Evolutionary conservation across 2,113 vertebrate species (phyloP).

Genomic region (Gadus macrocephalus): DNA sequence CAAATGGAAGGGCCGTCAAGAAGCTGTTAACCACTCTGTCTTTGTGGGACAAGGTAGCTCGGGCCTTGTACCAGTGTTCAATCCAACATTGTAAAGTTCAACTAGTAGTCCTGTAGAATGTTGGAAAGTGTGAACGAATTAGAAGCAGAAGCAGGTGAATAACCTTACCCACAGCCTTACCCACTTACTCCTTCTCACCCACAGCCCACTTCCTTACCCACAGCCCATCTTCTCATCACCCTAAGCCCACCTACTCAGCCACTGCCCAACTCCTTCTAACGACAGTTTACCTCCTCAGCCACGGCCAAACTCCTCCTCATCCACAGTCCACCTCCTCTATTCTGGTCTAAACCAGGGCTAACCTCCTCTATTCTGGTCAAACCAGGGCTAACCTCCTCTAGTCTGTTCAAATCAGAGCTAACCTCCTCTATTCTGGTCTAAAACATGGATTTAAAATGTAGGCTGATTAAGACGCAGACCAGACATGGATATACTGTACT

Average conservation of each 20-base stretch:
- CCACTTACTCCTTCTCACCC: background rate
- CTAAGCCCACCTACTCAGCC: background rate
- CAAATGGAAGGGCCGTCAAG: too few relatives aligned
- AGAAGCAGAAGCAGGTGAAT: too few relatives aligned
- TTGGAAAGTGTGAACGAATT: too few relatives aligned
- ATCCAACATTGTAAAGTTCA: too few relatives aligned
- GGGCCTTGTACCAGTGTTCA: too few relatives aligned
- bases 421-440: background rate
- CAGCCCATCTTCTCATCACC: background rate
- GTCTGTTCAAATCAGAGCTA: background rate
- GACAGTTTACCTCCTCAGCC: background rate
- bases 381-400: background rate
- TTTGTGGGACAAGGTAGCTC: too few relatives aligned
- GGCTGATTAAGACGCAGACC: too few relatives aligned
- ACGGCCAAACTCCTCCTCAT: too few relatives aligned
- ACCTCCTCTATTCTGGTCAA: background rate
- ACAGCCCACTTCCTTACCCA: background rate
- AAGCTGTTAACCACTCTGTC: too few relatives aligned
- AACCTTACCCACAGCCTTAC: background rate
- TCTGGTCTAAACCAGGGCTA: constrained; percentile 8
- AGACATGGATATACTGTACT: too few relatives aligned
- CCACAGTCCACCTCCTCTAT: constrained; percentile 19
- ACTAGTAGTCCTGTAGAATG: too few relatives aligned
- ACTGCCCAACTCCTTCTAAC: background rate
- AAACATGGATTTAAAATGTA: background rate